Conservation (phyloP, 2,888 invertebrate species). For the Phorcus lineatus region DNA sequence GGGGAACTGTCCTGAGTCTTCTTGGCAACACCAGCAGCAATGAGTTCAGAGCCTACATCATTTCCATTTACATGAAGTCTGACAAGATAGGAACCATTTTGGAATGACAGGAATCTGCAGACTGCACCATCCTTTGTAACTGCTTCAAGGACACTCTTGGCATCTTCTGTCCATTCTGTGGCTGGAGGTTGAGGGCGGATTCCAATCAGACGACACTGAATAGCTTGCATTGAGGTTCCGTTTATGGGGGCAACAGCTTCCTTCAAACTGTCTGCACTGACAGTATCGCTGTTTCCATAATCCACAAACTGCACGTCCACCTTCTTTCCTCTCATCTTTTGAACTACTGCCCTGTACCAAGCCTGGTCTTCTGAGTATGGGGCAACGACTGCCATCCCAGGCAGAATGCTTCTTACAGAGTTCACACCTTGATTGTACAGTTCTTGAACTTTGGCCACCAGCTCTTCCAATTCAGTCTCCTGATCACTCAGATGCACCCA, state of each 20-base stretch:
- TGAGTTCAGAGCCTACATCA: conserved; percentile 54
- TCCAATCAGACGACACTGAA: conserved; percentile 54
- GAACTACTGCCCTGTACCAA: conserved; percentile 64
- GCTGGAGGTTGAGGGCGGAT: conserved; percentile 41
- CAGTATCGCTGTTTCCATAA: conserved; percentile 69
- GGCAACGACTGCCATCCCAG: conserved; percentile 38
- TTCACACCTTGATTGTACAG: conserved; percentile 29
- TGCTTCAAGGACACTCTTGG: conserved; percentile 59
- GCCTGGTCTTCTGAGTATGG: conserved; percentile 59
- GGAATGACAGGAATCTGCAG: conserved; percentile 45
- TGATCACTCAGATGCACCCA: conserved; percentile 53
- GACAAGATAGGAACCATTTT: conserved; percentile 43
- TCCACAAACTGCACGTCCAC: conserved; percentile 60
- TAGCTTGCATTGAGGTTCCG: conserved; percentile 50
- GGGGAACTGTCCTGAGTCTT: conserved; percentile 20
- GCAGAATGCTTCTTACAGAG: conserved; percentile 22
- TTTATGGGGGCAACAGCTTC: conserved; percentile 45
- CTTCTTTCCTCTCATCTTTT: conserved; percentile 32
- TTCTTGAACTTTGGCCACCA: conserved; percentile 55
- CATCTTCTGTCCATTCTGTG: conserved; percentile 50
- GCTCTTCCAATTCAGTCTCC: conserved; percentile 44
- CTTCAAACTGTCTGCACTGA: conserved; percentile 45
- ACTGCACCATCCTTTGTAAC: conserved; percentile 56
- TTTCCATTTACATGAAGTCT: conserved; percentile 46
- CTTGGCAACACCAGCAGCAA: conserved; percentile 51